Base-by-base conservation (phyloP, 1,140 invertebrate species). In the Hypsibius dujardini region DNA sequence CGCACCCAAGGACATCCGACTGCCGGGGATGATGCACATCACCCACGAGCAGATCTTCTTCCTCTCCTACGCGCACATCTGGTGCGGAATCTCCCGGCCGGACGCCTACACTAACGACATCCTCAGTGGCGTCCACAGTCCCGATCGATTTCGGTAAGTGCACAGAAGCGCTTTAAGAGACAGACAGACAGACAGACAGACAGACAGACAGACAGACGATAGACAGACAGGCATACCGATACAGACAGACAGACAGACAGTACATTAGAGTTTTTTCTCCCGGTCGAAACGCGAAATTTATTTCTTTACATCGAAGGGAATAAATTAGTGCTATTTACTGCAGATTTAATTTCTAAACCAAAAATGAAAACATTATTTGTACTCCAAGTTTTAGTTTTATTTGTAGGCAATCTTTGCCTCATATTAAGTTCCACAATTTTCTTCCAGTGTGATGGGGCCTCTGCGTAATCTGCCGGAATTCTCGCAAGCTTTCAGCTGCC, bases 391-490 rank as follows among this genome's bases (percentile, higher is more conserved):
- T 28, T 28, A 28, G 28, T 28, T 28, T 28, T 28, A 28, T 28
- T 28, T 28, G 28, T 28, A 28, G 28, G 28, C 28, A 28, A 28
- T 28, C 28, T 28, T 28, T 28, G 28, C 28, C 28, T 28, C 28
- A 28, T 28, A 28, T 28, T 28, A 28, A 28, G 28, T 28, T 28
- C 28, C 28, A 28, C 28, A 28, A 28, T 28, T 28, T 28, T 28
- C 28, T 60, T 72, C 47, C 56, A 74, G 92, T 47, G 89, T 95
- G 0, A 82, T 88, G 60, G 92, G 92, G 2, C 89, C 92, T 0
- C 79, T 95, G 28, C 89, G 90, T 47, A 97, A 97, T 78, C 87
- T 89, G 81, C 83, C 86, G 69, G 87, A 92, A 71, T 97, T 96
- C 80, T 82, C 89, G 1, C 79, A 83, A 71, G 90, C 92, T 78